Base-by-base conservation (phyloP, 2,113 vertebrate genomes). In the Castor canadensis region DNA sequence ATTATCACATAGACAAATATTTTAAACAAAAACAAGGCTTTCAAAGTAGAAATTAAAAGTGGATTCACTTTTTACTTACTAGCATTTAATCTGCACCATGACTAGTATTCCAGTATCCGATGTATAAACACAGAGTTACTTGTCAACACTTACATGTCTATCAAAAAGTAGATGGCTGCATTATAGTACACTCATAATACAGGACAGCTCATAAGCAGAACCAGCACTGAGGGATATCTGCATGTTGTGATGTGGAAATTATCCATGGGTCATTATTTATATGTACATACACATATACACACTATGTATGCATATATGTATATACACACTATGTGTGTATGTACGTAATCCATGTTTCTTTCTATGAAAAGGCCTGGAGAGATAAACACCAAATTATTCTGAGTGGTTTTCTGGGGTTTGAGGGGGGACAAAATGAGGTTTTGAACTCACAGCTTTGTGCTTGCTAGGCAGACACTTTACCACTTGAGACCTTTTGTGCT, bases 41-140 rank as follows among this genome's bases (percentile, higher is more conserved):
- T 60, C 45, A 83, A 96, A 69, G 77, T 77, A 56, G n/a, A 79
- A 89, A 93, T 75, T 86, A 52, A 49, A 93, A 64, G 10, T 90
- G 3, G 11, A 71, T 81, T 87, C 6, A 56, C 87, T 54, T 79
- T 91, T 81, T 20, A 89, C 38, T 83, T 69, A 91, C 60, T 87
- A 85, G 60, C 4, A 52, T 30, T 93, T 73, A 40, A 56, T 67
- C 83, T 93, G 10, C 22, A 47, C 40, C 15, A 52, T 54, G 6
- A 76, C 60, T 45, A 73, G 32, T 49, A 56, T 81, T 5, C 76
- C 52, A 66, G 47, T 47, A 58, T n/a, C 17, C 88, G 9, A 60
- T 87, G 56, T 90, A 90, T 67, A 79, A 89, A 56, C 52, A 35
- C 9, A 75, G 56, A 76, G n/a, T 43, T 91, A 72, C 26, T 89